Evolutionary conservation across 2,113 vertebrate genomes (phyloP), one percentile per base, ranked within the genome.

Genomic region (Thymallus thymallus): DNA sequence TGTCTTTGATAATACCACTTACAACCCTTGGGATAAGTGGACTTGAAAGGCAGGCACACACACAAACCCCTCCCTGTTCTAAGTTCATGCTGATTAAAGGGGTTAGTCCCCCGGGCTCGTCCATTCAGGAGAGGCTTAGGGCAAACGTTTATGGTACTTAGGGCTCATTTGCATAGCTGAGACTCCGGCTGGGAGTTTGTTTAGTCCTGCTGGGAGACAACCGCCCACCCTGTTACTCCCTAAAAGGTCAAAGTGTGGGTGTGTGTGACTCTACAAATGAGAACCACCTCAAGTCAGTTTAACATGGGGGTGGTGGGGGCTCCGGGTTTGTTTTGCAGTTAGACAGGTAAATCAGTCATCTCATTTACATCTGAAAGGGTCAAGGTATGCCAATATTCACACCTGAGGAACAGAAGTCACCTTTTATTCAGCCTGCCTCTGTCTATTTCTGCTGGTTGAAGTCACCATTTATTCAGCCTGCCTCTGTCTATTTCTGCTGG

Each of bases 1-100:
- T 91, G 88, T 76, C 88, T 91, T 90, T 90, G 87, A 90, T 91
- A 82, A 85, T 80, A 73, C 69, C 76, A 75, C 78, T 77, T 64
- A 20, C 13, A 32, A 75, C 78, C 81, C 76, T 72, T 35, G 16
- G 79, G 86, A 74, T 80, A 75, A 80, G 23, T 88, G 74, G 83
- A 84, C 79, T 81, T 85, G 86, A 83, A 85, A 87, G 67, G 24
- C 41, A 73, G 75, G 9, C 35, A 41, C 80, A 23, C 62, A 73
- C 69, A 71, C 69, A 71, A 56, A 22, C 69, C 2, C 68, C 74
- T 68, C 75, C 71, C 69, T 68, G 87, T 80, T 84, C 76, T 82
- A 73, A 68, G 74, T 67, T 76, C 29, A n/a, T 46, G 74, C 79
- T 87, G 88, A 91, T 90, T 90, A 89, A 84, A 87, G 86, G 77